Percentiles rank a stretch among this genome's conserved stretches.
Evolutionary conservation across 2,113 vertebrate genomes (phyloP).

Genomic region (Hippocampus guttulatus): DNA sequence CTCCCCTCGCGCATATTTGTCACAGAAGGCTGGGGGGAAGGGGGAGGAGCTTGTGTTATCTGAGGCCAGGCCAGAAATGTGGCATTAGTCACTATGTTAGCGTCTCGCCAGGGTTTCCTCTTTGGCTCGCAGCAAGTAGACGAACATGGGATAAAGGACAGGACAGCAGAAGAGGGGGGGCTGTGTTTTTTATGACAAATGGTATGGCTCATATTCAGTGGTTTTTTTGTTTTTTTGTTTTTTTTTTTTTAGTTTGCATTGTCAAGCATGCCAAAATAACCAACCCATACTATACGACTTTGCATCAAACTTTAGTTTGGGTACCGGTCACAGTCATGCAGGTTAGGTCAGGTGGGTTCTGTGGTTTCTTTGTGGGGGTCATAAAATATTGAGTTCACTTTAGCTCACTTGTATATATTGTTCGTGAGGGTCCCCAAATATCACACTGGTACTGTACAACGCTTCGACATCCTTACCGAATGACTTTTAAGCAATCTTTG

Average conservation of each 20-base stretch:
- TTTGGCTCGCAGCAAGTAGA: conserved; percentile 68
- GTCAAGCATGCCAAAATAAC: neutral
- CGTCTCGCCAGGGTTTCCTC: conserved; percentile 80
- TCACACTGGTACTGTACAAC: neutral
- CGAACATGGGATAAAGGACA: conserved; percentile 44
- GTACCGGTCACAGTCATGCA: neutral
- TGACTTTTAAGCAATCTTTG: neutral
- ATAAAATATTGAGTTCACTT: neutral
- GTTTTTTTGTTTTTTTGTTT: neutral
- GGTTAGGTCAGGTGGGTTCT: neutral
- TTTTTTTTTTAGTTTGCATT: neutral
- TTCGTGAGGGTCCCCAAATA: neutral
- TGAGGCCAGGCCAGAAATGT: conserved; percentile 49
- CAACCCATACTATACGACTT: neutral
- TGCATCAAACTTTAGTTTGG: neutral
- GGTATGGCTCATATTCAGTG: neutral
- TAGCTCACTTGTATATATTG: neutral
- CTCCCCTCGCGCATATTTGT: conserved; percentile 62
- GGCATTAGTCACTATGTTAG: conserved; percentile 77
- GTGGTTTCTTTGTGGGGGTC: neutral
- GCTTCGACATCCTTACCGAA: no score
- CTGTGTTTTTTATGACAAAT: neutral
- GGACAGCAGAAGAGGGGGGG: conserved; percentile 45
- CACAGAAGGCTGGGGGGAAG: conserved; percentile 60
- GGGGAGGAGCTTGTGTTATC: conserved; percentile 61